Percentiles rank a stretch among this genome's conserved stretches.
Evolutionary conservation across 2,888 invertebrate species (phyloP).

Genomic region (Panorpa germanica): DNA sequence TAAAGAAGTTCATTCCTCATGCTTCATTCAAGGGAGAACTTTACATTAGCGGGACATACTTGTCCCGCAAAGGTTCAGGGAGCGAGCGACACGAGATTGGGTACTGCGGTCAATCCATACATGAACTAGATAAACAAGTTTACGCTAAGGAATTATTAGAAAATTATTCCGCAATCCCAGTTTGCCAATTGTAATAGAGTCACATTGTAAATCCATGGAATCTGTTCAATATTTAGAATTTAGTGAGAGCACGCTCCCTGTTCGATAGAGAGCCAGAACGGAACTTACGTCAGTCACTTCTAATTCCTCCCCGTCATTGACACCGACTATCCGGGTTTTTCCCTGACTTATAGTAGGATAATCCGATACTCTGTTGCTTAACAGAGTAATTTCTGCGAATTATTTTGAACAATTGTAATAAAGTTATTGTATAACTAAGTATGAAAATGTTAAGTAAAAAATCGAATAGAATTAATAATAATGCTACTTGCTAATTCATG

Average conservation of each 20-base stretch:
- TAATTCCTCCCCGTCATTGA: constrained; percentile 87
- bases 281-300: constrained; percentile 70
- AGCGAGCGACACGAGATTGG: no score
- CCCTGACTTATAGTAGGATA: constrained; percentile 89
- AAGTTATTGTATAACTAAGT: constrained; percentile 7
- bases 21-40: no score
- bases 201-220: no score
- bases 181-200: no score
- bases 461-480: neutral
- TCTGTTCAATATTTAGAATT: constrained; percentile 1
- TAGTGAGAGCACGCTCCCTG: constrained; percentile 1
- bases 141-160: no score
- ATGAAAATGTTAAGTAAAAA: neutral
- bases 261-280: constrained; percentile 15
- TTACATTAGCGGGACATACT: no score
- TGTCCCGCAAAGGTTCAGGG: no score
- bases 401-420: constrained; percentile 2
- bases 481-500: no score
- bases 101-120: no score
- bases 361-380: constrained; percentile 68
- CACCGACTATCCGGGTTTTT: constrained; percentile 83
- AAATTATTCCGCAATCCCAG: no score
- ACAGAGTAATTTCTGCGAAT: constrained; percentile 54
- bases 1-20: no score
- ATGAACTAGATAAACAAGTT: no score